These are phyloP conservation scores for Coecobrya sp. DNA, from an alignment of 2,888 invertebrate species.

Conservation along the genomic window DNA sequence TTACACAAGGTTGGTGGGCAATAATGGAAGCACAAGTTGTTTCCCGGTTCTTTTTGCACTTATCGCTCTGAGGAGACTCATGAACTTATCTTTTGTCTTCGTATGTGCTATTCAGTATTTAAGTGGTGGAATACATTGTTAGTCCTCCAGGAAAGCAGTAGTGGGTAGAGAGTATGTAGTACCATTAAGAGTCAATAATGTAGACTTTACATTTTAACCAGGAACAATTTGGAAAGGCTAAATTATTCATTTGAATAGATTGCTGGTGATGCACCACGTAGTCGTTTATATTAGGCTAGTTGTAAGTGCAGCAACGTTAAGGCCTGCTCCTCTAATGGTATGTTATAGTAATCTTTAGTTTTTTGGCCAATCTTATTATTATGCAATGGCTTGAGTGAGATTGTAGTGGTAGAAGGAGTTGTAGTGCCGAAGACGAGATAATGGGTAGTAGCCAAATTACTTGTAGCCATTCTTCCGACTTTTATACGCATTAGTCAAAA, in stretches of 20 bases:
- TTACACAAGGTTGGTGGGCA: slow-evolving; percentile 10
- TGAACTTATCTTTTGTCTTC: slow-evolving; percentile 59
- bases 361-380: slow-evolving; percentile 51
- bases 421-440: neutral
- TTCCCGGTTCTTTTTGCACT: slow-evolving; percentile 3
- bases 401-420: neutral
- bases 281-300: neutral
- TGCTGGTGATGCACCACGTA: slow-evolving; percentile 23
- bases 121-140: neutral
- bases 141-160: neutral
- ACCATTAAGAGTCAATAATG: slow-evolving; percentile 65
- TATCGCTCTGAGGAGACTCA: slow-evolving; percentile 58
- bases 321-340: neutral
- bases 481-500: slow-evolving; percentile 28
- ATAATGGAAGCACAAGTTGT: slow-evolving; percentile 21
- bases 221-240: slow-evolving; percentile 42
- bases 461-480: slow-evolving; percentile 26
- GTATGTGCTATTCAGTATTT: neutral
- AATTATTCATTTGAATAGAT: slow-evolving; percentile 68
- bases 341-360: slow-evolving; percentile 12
- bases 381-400: slow-evolving; percentile 8
- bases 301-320: neutral
- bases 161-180: neutral
- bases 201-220: slow-evolving; percentile 64
- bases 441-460: slow-evolving; percentile 49